phyloP scores from a whole-genome alignment of 2,113 vertebrate genomes.

The Butorides virescens region DNA sequence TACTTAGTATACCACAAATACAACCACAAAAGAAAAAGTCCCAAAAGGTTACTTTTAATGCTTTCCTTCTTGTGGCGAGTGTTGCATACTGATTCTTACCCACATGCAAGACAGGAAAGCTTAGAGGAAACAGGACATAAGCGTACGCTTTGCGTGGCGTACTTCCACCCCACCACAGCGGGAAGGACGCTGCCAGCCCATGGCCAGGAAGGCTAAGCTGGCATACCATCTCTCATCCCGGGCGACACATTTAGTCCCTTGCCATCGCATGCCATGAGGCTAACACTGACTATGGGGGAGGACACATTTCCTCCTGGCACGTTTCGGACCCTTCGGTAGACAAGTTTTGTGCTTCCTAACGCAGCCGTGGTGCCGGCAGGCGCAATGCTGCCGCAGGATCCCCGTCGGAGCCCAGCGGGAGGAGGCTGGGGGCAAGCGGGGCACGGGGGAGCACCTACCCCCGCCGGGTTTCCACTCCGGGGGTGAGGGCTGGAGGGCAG shows the following conservation, averaged over 20 bases:
- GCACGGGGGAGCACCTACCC: rapidly evolving
- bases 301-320: background rate
- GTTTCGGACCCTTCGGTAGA: rapidly evolving
- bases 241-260: background rate
- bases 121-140: background rate
- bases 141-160: rapidly evolving
- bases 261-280: background rate
- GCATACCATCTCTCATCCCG: rapidly evolving
- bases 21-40: background rate
- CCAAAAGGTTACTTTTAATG: background rate
- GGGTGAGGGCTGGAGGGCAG: background rate
- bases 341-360: background rate
- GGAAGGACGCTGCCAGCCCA: background rate
- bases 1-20: background rate
- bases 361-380: background rate
- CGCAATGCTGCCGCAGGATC: rapidly evolving
- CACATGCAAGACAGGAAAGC: rapidly evolving
- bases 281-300: background rate
- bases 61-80: background rate
- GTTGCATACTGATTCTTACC: background rate
- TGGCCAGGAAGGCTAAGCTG: background rate
- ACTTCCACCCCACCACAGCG: rapidly evolving
- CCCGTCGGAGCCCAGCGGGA: background rate
- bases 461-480: rapidly evolving
- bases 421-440: rapidly evolving